Evolutionary conservation across 2,113 vertebrate genomes (phyloP).

Genomic region (Ceyx cyanopectus): DNA sequence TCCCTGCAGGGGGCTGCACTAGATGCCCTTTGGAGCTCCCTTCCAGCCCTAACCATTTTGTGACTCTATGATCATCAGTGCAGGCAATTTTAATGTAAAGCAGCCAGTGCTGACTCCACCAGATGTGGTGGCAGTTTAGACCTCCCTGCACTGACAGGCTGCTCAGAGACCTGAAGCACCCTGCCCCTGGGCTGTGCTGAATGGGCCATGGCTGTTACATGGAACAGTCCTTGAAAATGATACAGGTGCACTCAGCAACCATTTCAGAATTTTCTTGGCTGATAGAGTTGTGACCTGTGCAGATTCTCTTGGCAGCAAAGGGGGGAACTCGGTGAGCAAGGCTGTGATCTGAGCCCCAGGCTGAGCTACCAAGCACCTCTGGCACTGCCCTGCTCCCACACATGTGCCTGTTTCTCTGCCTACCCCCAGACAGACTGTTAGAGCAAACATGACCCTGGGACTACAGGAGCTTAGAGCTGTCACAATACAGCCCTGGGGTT

Average conservation of each 20-base stretch:
- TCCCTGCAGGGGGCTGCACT: no score
- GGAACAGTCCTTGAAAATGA: slow-evolving; percentile 45
- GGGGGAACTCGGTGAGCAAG: background rate
- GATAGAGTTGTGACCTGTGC: background rate
- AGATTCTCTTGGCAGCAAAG: background rate
- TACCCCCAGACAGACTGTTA: background rate
- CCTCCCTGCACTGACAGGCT: slow-evolving; percentile 76
- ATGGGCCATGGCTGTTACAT: slow-evolving; percentile 63
- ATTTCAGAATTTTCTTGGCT: background rate
- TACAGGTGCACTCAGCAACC: background rate
- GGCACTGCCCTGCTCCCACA: background rate
- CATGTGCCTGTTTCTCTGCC: background rate
- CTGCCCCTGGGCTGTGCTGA: slow-evolving; percentile 60
- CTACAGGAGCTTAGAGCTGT: background rate
- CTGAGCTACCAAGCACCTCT: background rate
- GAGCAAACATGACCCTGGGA: background rate
- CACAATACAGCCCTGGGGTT: background rate
- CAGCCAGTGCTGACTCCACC: slow-evolving; percentile 66
- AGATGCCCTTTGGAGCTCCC: no score
- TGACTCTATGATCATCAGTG: background rate
- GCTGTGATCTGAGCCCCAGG: background rate
- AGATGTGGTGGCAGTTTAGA: slow-evolving; percentile 77
- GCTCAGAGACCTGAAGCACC: slow-evolving; percentile 70
- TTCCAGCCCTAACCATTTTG: no score
- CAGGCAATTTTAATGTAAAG: slow-evolving; percentile 81